Conservation (phyloP, 2,888 invertebrate genomes). For the Eilema caniola region DNA sequence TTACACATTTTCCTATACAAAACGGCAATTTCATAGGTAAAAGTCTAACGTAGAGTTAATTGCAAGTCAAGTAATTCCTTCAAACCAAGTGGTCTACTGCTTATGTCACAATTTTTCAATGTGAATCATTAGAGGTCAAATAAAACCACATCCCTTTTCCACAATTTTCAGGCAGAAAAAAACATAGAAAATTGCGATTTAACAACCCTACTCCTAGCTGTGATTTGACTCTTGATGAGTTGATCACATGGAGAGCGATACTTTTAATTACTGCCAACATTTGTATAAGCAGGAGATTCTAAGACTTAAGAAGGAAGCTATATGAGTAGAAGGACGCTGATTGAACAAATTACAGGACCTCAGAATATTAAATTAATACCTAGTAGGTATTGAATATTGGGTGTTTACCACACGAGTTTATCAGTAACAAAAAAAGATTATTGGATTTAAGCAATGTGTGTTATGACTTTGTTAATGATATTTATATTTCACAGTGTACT, state of each 20-base stretch:
- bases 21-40: slow-evolving; percentile 2
- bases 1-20: neutral
- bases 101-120: neutral
- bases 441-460: neutral
- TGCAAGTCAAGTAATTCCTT: neutral
- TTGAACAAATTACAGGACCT: slow-evolving; percentile 4
- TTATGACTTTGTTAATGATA: neutral
- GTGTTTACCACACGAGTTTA: neutral
- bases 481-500: neutral
- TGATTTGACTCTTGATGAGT: no score
- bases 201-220: no score
- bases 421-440: neutral
- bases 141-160: no score
- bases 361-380: slow-evolving; percentile 1
- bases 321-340: neutral
- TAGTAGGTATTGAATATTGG: no score
- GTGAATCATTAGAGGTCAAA: no score
- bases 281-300: neutral
- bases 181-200: no score
- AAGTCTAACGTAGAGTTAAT: neutral
- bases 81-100: neutral
- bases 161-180: no score
- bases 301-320: neutral
- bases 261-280: no score
- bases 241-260: neutral